phyloP scores from a whole-genome alignment of 2,113 vertebrate genomes.

The Gila orcuttii region DNA sequence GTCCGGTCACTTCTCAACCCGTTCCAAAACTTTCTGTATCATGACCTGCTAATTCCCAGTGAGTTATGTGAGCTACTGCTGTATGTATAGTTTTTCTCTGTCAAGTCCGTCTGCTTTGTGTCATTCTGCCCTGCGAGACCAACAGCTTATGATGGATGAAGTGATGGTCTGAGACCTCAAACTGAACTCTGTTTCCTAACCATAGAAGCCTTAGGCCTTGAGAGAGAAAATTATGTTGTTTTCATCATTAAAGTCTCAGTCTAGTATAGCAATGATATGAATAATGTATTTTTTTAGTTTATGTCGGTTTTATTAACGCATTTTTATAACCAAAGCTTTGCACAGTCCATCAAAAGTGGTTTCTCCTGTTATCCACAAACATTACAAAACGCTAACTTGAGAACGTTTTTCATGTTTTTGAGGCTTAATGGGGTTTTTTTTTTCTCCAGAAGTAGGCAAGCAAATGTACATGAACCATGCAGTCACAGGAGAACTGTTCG shows the following conservation, averaged over 20 bases:
- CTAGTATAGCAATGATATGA: not conserved
- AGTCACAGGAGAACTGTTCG: not conserved
- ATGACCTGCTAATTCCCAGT: not conserved
- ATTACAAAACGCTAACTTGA: not conserved
- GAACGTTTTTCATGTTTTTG: not conserved
- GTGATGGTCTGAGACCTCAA: not conserved
- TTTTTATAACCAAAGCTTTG: not conserved
- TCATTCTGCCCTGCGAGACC: not conserved
- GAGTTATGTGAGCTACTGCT: not conserved
- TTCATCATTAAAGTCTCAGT: not conserved
- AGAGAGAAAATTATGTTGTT: not conserved
- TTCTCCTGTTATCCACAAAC: not conserved
- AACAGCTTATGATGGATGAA: not conserved
- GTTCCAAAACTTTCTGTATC: not conserved
- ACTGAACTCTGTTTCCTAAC: not conserved
- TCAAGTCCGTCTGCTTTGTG: not conserved
- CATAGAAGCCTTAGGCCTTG: not conserved
- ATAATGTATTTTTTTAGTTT: not conserved
- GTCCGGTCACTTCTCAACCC: not conserved
- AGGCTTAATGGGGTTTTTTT: not conserved
- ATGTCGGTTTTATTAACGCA: not conserved
- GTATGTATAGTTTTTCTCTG: not conserved
- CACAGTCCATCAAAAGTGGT: not conserved
- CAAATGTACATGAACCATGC: not conserved
- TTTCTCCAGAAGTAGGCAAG: not conserved